A percentile compares a stretch with the other conserved stretches of the same genome.
Conservation (phyloP, 2,888 invertebrate genomes). For the Synergus japonicus region DNA sequence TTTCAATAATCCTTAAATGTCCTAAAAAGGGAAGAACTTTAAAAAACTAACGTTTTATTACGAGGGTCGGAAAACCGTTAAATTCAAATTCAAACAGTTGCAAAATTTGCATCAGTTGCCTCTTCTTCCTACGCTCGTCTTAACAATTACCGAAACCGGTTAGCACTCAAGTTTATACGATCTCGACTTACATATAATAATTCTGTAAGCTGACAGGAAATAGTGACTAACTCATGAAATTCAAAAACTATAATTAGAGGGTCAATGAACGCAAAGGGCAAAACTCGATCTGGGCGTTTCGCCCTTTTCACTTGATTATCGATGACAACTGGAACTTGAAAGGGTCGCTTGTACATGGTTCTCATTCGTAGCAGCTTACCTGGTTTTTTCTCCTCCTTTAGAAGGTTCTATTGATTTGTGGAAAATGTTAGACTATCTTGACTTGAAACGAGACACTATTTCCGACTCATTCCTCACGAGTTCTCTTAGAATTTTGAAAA, state of each 20-base stretch:
- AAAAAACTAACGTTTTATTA: neutral
- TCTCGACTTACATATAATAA: slow-evolving; percentile 16
- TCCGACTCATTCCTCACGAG: slow-evolving; percentile 22
- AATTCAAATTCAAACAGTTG: neutral
- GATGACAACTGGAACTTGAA: neutral
- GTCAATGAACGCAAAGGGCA: neutral
- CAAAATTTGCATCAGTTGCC: slow-evolving; percentile 12
- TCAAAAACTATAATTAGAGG: neutral
- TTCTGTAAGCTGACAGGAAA: neutral
- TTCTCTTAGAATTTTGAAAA: neutral
- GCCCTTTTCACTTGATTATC: neutral
- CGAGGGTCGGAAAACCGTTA: neutral
- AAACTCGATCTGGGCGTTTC: neutral
- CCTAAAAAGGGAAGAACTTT: neutral
- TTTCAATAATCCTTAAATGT: neutral
- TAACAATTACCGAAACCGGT: slow-evolving; percentile 29
- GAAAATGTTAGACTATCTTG: slow-evolving; percentile 1
- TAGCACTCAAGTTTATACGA: slow-evolving; percentile 9
- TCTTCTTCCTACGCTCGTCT: slow-evolving; percentile 19
- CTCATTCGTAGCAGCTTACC: neutral
- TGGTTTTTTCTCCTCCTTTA: slow-evolving; percentile 2
- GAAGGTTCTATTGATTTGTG: neutral
- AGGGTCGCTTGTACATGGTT: neutral
- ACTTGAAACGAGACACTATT: slow-evolving; percentile 10
- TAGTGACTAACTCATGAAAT: neutral